Conservation (phyloP, 1,140 invertebrate genomes). For the Zaprionus taronus region DNA sequence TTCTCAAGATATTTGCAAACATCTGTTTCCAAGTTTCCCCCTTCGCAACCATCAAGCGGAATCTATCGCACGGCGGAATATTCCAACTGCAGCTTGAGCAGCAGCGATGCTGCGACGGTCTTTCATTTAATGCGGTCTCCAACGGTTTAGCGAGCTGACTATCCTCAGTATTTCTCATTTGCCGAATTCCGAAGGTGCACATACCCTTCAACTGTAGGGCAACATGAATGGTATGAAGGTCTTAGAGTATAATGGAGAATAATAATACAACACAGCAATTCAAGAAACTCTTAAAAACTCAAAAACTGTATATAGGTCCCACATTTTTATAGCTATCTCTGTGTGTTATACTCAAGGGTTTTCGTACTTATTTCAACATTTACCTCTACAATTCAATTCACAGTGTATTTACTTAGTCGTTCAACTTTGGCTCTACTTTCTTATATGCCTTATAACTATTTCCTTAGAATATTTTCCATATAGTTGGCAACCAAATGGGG, state of each 20-base stretch:
- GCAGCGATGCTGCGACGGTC: constrained; percentile 4
- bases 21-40: constrained; percentile 66
- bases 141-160: background rate
- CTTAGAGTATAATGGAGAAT: too few species aligned
- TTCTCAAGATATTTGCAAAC: constrained; percentile 80
- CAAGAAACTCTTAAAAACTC: too few species aligned
- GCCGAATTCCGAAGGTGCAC: background rate
- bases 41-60: background rate
- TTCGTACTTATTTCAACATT: too few species aligned
- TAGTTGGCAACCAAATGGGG: constrained; percentile 24
- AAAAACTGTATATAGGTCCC: too few species aligned
- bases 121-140: constrained; percentile 33
- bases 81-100: constrained; percentile 15
- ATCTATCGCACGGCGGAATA: background rate
- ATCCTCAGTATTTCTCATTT: constrained; percentile 18
- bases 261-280: background rate
- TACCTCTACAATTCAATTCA: too few species aligned
- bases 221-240: background rate
- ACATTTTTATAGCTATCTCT: too few species aligned
- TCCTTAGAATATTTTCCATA: constrained; percentile 36
- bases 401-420: background rate
- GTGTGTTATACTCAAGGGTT: too few species aligned
- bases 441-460: constrained; percentile 6
- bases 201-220: constrained; percentile 6
- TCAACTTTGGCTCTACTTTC: background rate